Percentiles rank a stretch among this genome's conserved stretches.
Evolutionary conservation across 2,797 vertebrate genomes (phyloP).

Genomic region (Peromyscus nudipes): DNA sequence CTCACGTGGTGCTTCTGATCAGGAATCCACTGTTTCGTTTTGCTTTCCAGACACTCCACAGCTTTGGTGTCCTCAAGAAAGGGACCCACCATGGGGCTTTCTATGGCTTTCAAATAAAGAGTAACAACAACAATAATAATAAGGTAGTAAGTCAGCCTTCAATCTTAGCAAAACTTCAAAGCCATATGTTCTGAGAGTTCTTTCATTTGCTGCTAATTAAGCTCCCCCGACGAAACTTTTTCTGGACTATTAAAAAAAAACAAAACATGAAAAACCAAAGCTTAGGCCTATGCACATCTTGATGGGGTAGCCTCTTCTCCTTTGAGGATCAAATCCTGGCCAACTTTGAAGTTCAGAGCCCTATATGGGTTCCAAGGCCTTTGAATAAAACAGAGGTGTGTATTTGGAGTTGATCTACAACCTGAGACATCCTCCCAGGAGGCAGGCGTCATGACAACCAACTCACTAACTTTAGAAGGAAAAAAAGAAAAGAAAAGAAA

Average conservation of each 20-base stretch:
- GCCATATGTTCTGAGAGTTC: conserved; percentile 84
- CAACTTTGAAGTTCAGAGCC: conserved; percentile 70
- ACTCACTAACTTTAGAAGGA: neutral
- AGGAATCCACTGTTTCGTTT: neutral
- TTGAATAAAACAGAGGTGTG: conserved; percentile 60
- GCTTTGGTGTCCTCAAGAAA: conserved; percentile 68
- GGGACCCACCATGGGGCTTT: conserved; percentile 28
- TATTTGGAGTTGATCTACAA: conserved; percentile 12
- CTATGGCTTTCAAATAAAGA: conserved; percentile 69
- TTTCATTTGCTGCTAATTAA: conserved; percentile 85
- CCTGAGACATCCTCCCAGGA: conserved; percentile 61
- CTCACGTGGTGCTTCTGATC: conserved; percentile 19
- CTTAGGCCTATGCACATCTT: conserved; percentile 76
- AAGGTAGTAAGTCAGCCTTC: conserved; percentile 75
- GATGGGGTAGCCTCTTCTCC: conserved; percentile 31
- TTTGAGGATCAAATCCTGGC: conserved; percentile 65
- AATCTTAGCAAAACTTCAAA: conserved; percentile 81
- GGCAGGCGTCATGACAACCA: neutral
- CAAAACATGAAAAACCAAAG: neutral
- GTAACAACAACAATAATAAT: conserved; percentile 55
- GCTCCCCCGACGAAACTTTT: conserved; percentile 49
- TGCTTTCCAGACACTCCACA: conserved; percentile 56
- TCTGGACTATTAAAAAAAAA: conserved; percentile 47
- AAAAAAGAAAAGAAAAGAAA: neutral
- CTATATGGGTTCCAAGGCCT: conserved; percentile 54